Conservation (phyloP, 2,888 invertebrate genomes). For the Calephelis perditalis region DNA sequence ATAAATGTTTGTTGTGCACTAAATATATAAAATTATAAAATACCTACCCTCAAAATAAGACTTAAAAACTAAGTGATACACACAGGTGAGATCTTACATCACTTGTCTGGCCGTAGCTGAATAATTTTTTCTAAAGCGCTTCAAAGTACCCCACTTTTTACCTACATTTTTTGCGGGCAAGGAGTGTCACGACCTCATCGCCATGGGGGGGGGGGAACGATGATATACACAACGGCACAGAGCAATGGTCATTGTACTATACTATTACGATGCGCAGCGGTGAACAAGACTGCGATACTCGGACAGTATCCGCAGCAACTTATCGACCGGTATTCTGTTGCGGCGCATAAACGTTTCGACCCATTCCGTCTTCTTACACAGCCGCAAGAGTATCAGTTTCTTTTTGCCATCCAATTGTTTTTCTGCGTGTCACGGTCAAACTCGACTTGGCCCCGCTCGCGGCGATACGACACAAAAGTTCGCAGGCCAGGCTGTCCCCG, state of each 20-base stretch:
- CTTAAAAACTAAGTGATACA: too few species aligned
- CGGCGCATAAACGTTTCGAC: constrained; percentile 13
- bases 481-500: constrained; percentile 2
- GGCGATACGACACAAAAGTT: constrained; percentile 12
- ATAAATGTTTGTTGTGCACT: too few species aligned
- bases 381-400: constrained; percentile 9
- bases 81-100: too few species aligned
- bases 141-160: too few species aligned
- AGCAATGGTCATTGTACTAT: background rate
- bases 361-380: constrained; percentile 13
- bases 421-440: constrained; percentile 1
- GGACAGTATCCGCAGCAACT: too few species aligned
- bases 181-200: too few species aligned
- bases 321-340: background rate
- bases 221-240: background rate
- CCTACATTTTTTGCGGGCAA: too few species aligned
- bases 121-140: too few species aligned
- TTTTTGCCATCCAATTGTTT: constrained; percentile 4
- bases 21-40: too few species aligned
- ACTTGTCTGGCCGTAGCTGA: too few species aligned
- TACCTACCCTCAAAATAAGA: too few species aligned
- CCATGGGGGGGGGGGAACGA: too few species aligned
- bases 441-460: constrained; percentile 12
- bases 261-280: background rate
- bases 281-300: background rate